phyloP scores from a whole-genome alignment of 1,140 invertebrate species.

The Drosophila ogumai region DNA sequence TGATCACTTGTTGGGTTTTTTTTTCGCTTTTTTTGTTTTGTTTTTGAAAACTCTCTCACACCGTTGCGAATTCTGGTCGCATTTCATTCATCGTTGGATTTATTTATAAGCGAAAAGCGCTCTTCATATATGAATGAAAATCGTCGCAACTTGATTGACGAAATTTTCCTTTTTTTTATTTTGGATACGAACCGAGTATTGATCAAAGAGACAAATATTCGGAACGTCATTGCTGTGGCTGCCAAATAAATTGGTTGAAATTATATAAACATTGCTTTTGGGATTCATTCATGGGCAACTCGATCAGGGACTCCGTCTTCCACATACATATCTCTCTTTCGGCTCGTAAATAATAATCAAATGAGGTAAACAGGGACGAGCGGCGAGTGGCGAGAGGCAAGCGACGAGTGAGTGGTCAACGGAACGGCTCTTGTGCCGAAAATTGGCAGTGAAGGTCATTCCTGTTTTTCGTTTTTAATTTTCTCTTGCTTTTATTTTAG shows the following conservation, averaged over 20 bases:
- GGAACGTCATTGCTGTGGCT: constrained; percentile 57
- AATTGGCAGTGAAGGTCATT: constrained; percentile 65
- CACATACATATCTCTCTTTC: constrained; percentile 1
- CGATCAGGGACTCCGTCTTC: constrained; percentile 25
- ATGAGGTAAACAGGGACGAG: constrained; percentile 19
- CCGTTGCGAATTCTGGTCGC: constrained; percentile 23
- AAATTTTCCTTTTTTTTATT: constrained; percentile 20
- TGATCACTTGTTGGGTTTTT: constrained; percentile 2
- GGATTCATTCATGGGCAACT: constrained; percentile 45
- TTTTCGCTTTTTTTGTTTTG: neutral
- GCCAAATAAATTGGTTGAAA: constrained; percentile 35
- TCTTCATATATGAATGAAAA: constrained; percentile 44
- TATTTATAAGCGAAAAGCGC: constrained; percentile 42
- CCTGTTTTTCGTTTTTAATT: constrained; percentile 43
- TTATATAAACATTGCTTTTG: constrained; percentile 39
- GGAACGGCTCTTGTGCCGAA: constrained; percentile 35
- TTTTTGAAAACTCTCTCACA: constrained; percentile 1
- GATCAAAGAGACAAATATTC: constrained; percentile 64
- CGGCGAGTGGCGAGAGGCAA: neutral
- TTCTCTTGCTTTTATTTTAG: constrained; percentile 4
- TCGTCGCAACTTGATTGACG: constrained; percentile 57
- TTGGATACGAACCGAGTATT: constrained; percentile 62
- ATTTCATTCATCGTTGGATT: constrained; percentile 49
- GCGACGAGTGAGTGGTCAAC: constrained; percentile 16
- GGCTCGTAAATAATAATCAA: constrained; percentile 39